Conservation (phyloP, 2,113 vertebrate genomes). For the Trematocara unimaculatum region DNA sequence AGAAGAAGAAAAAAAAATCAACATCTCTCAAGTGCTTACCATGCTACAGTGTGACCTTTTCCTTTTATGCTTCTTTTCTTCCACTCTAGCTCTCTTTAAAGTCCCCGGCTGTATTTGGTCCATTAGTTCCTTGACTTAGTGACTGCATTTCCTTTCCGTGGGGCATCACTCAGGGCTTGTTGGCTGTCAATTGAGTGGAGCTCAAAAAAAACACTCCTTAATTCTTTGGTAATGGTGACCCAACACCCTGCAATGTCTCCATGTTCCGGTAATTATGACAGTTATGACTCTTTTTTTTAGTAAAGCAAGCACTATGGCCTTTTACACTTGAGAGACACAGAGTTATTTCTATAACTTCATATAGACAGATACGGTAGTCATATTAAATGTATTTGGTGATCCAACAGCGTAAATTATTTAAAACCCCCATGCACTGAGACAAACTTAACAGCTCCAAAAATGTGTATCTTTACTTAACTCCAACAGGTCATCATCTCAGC, state of each 20-base stretch:
- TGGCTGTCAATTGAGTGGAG: neutral
- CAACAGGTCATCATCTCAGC: neutral
- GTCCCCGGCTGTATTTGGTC: neutral
- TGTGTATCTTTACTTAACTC: neutral
- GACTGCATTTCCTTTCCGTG: neutral
- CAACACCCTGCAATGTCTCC: neutral
- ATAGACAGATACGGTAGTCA: neutral
- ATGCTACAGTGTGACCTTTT: neutral
- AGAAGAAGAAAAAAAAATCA: neutral
- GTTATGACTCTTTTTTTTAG: neutral
- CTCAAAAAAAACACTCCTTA: neutral
- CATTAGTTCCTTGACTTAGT: slow-evolving; percentile 7
- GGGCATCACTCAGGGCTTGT: slow-evolving; percentile 9
- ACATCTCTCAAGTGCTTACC: neutral
- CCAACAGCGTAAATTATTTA: neutral
- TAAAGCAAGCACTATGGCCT: neutral
- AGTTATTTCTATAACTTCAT: neutral
- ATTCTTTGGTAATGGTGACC: neutral
- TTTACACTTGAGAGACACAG: neutral
- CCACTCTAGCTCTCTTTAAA: neutral
- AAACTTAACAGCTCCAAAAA: neutral
- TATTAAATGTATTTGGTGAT: neutral
- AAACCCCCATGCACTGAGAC: neutral
- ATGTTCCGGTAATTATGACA: neutral
- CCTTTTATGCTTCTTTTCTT: neutral